Base-by-base conservation (phyloP, 1,140 invertebrate species). In the Bombus impatiens region DNA sequence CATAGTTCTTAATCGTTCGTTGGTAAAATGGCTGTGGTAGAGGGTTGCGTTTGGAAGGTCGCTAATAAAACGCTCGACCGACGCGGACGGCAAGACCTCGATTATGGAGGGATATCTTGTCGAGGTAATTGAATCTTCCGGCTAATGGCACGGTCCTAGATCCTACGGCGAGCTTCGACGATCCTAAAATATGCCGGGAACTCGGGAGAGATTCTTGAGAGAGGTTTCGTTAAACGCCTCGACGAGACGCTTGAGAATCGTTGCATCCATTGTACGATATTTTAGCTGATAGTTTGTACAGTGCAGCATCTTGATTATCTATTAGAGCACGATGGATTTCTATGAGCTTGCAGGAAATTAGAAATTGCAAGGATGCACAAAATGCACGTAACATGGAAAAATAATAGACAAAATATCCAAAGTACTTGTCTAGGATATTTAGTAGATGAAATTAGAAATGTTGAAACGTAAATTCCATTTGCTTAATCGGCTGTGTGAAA, bases 71-170 rank as follows among this genome's bases (percentile, higher is more conserved):
- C 57, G 57, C 53, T 28, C 44, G 47, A 70, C 15, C 44, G 62
- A 53, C 47, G 47, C 47, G 47, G 18, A 53, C 47, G 47, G 47
- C 47, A 53, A 70, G 65, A 77, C 40, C 44, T 78, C 82, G 82
- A 84, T 84, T 84, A 84, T 78, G 74, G 76, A 42, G 37, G 75
- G 65, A 78, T 78, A 59, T 70, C 75, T 65, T 32, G 75, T 37
- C 42, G 62, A 25, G 42, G 35, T 84, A 78, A 84, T 84, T 84
- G 82, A 84, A 84, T 84, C 67, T 59, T 32, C 42, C 22, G 74
- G 82, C 35, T 84, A 84, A 84, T 84, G 65, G 75, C 40, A 78
- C 44, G 82, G n/a, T 40, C 42, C 28, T 3, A 10, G 9, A 35
- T 15, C 57, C 35, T n/a, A 57, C 76, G 62, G 59, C 28, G 40